Base-by-base conservation (phyloP, 2,888 invertebrate genomes). In the Bellardia bayeri region DNA sequence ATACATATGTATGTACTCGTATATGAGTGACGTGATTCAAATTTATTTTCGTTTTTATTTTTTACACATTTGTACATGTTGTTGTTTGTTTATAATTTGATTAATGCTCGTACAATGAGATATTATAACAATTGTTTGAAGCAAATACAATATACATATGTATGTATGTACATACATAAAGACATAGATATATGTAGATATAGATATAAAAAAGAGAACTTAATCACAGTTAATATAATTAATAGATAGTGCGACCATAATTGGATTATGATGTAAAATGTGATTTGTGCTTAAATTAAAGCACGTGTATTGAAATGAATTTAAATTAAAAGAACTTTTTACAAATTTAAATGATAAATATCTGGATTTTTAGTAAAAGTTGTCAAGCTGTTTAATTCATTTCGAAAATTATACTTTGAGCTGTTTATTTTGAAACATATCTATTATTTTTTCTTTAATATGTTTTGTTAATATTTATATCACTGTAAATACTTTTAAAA, bases 161-260 rank as follows among this genome's bases (percentile, higher is more conserved):
- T 58, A 56, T n/a, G n/a, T n/a, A n/a, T n/a, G n/a, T n/a, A n/a
- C n/a, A n/a, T n/a, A n/a, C n/a, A n/a, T n/a, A n/a, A n/a, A n/a
- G n/a, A n/a, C n/a, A n/a, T n/a, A n/a, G n/a, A n/a, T n/a, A 23
- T 40, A 37, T 33, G 61, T 58, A 56, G 23, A 23, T 23, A 23
- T 23, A 23, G 23, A 23, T 23, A 37, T n/a, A 23, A 11, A 16
- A 69, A 61, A 72, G 23, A 23, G 23, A 64, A 16, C 11, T 54
- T 64, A 81, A 81, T 72, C 64, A 63, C 51, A 64, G 54, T 72
- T 72, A 64, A 64, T 81, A 14, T 61, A 63, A 64, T 72, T 72
- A 72, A 42, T 16, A 14, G 16, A 6, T 13, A 49, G 42, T 14
- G 14, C 16, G 1, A 9, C 45, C 13, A 45, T 11, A 63, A 75